A percentile compares a stretch with the other conserved stretches of the same genome.
Conservation (phyloP, 2,113 vertebrate genomes). For the Nymphicus hollandicus region DNA sequence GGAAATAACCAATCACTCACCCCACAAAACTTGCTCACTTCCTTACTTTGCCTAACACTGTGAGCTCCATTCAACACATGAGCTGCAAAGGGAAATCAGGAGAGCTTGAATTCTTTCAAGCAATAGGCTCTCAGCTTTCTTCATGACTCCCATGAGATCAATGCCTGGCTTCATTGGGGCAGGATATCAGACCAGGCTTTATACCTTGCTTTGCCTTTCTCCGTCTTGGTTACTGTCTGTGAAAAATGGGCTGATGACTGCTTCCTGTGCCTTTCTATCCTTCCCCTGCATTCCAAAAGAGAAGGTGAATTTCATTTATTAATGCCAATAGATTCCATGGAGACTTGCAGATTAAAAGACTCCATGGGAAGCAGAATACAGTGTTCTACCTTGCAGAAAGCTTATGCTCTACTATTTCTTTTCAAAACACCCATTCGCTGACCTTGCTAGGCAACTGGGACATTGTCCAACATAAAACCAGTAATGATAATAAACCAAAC, state of each 20-base stretch:
- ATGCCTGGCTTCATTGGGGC: background rate
- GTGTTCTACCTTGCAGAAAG: background rate
- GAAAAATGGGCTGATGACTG: background rate
- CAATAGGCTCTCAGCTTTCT: background rate
- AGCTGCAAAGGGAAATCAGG: background rate
- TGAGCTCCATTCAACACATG: background rate
- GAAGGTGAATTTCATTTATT: background rate
- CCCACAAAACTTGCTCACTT: background rate
- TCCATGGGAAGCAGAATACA: background rate
- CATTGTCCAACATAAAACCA: background rate
- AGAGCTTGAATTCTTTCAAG: background rate
- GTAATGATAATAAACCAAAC: background rate
- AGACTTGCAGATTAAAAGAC: background rate
- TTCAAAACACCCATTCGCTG: background rate
- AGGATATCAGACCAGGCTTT: background rate
- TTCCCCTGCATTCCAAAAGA: background rate
- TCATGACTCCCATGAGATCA: background rate
- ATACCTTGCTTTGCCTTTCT: background rate
- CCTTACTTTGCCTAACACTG: background rate
- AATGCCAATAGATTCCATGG: background rate
- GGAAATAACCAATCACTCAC: background rate
- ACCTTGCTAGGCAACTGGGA: slow-evolving; percentile 7
- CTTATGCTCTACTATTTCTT: background rate
- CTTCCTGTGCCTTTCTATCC: background rate
- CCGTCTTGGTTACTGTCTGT: background rate